phyloP scores from a whole-genome alignment of 2,888 invertebrate species.

The Pheosia gnoma region DNA sequence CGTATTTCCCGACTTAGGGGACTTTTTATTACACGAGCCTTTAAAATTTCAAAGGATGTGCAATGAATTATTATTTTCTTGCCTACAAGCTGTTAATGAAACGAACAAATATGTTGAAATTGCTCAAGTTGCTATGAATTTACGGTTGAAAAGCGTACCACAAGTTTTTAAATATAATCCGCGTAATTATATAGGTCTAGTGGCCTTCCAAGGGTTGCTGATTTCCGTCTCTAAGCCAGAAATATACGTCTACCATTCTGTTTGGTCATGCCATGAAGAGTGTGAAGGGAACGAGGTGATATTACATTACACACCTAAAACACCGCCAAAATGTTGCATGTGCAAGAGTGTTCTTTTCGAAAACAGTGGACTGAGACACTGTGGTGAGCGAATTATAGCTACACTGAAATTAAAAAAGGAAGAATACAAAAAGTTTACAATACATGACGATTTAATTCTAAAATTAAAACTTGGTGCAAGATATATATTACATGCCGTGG shows the following conservation, averaged over 20 bases:
- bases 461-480: slow-evolving; percentile 56
- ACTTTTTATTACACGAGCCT: slow-evolving; percentile 64
- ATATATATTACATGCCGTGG: slow-evolving; percentile 54
- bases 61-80: slow-evolving; percentile 65
- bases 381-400: slow-evolving; percentile 67
- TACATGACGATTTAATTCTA: slow-evolving; percentile 49
- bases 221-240: slow-evolving; percentile 59
- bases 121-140: slow-evolving; percentile 58
- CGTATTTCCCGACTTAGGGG: slow-evolving; percentile 53
- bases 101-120: slow-evolving; percentile 42
- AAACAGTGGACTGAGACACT: slow-evolving; percentile 69
- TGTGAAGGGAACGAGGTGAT: slow-evolving; percentile 74
- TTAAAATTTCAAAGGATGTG: slow-evolving; percentile 57
- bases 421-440: background rate
- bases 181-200: slow-evolving; percentile 51
- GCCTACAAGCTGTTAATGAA: slow-evolving; percentile 53
- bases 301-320: slow-evolving; percentile 66
- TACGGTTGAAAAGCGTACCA: slow-evolving; percentile 63
- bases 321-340: slow-evolving; percentile 64
- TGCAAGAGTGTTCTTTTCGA: slow-evolving; percentile 69
- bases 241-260: slow-evolving; percentile 67
- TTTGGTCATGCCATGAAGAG: slow-evolving; percentile 78
- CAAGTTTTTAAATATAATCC: slow-evolving; percentile 41
- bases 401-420: slow-evolving; percentile 51
- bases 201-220: slow-evolving; percentile 59